Conservation (phyloP, 2,797 vertebrate species). For the Aplochiton taeniatus region DNA sequence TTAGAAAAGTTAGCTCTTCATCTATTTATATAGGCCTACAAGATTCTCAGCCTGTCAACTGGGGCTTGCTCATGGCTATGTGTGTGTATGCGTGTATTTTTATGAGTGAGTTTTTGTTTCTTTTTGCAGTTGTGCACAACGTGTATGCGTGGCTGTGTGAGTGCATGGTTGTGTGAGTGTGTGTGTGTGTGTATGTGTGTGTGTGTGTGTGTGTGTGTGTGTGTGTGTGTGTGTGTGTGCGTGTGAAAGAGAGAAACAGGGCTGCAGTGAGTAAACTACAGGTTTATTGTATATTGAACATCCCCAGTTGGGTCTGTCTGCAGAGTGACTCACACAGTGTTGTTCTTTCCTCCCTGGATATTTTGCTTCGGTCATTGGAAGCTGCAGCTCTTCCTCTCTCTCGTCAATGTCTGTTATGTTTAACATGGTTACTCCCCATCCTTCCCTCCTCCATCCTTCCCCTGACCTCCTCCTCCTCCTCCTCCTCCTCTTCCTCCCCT, state of each 20-base stretch:
- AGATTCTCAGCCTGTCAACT: background rate
- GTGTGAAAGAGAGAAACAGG: background rate
- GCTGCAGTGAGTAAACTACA: background rate
- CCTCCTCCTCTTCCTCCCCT: conserved; percentile 69
- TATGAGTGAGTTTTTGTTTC: conserved; percentile 3
- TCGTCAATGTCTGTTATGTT: conserved; percentile 21
- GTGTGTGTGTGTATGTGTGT: background rate
- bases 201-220: background rate
- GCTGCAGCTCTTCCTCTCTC: background rate
- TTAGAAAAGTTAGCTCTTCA: conserved; percentile 18
- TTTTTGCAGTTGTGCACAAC: conserved; percentile 14
- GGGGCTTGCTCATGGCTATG: background rate
- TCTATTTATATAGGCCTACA: conserved; percentile 28
- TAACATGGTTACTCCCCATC: conserved; percentile 27
- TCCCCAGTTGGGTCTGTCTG: conserved; percentile 25
- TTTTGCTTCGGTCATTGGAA: conserved; percentile 11
- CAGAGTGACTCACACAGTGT: conserved; percentile 15
- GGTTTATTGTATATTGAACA: background rate
- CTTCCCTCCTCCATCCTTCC: conserved; percentile 1
- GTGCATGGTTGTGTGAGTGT: background rate
- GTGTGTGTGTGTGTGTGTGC: background rate
- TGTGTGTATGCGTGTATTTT: conserved; percentile 18
- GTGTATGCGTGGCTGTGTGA: background rate
- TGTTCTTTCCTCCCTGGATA: conserved; percentile 33
- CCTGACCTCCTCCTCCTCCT: conserved; percentile 28